These are phyloP conservation scores for Trissolcus brochymenae DNA, from an alignment of 2,888 invertebrate genomes.

Conservation along the genomic window DNA sequence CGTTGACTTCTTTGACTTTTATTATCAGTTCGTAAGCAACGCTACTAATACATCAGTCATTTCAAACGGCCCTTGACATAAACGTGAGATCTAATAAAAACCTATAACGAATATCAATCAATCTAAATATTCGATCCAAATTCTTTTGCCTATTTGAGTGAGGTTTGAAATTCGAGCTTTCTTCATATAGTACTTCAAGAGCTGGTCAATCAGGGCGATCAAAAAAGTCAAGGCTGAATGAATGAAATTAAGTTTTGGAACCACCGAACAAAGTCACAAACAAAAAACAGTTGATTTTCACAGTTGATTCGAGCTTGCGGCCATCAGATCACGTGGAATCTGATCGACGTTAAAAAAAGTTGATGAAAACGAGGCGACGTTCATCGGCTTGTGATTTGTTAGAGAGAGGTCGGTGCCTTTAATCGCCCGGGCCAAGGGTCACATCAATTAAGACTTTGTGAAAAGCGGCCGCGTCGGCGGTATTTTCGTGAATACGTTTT, in stretches of 20 bases:
- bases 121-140: conserved; percentile 16
- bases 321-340: neutral
- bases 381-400: conserved; percentile 28
- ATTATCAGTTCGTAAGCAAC: no score
- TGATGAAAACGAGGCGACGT: conserved; percentile 27
- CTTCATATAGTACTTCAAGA: neutral
- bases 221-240: conserved; percentile 17
- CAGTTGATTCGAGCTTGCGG: conserved; percentile 1
- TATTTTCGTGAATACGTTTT: conserved; percentile 36
- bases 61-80: no score
- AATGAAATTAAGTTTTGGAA: conserved; percentile 2
- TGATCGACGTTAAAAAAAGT: conserved; percentile 13
- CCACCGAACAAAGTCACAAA: conserved; percentile 1
- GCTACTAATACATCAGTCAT: no score
- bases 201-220: conserved; percentile 11
- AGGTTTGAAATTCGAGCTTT: conserved; percentile 3
- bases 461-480: conserved; percentile 30
- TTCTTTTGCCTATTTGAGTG: neutral
- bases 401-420: conserved; percentile 10
- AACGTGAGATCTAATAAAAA: neutral
- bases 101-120: conserved; percentile 21
- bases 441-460: conserved; percentile 46
- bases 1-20: no score
- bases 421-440: conserved; percentile 32
- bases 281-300: conserved; percentile 12